Evolutionary conservation across 2,888 invertebrate genomes (phyloP), one percentile per base, ranked within the genome.

Genomic region (Monochamus alternatus): DNA sequence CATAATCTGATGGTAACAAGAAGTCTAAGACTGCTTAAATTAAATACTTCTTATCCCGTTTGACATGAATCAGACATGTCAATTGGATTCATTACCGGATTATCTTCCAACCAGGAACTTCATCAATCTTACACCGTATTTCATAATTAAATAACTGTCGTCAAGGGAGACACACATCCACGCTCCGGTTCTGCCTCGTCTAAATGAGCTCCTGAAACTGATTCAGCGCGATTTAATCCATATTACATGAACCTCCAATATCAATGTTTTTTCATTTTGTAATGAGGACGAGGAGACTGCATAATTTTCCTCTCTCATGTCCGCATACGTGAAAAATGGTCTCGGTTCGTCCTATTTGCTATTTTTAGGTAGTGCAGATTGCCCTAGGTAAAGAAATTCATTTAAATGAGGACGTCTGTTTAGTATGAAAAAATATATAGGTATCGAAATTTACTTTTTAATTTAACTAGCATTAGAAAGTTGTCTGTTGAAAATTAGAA

Each of bases 191-290:
- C 64, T 47, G 30, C 64, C 12, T 64, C 47, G 14, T 47, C 10
- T 64, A 64, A 64, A 47, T 55, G 66, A 55, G 55, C 32, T 32
- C 31, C 55, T 7, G 66, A 66, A 52, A 66, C 66, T 76, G 80
- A 81, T 81, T 81, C 81, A 77, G 81, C 64, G 75, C 76, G 75
- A 76, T 83, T 80, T 82, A 81, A 84, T 84, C 80, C 81, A 83
- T 83, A 83, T 83, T 82, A 78, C 83, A 84, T 84, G 82, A 83
- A 81, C 79, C 75, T 79, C 78, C 81, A 74, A 79, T 81, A 82
- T 80, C 81, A 77, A 77, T 79, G 78, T 79, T 82, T 81, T 82
- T 83, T 82, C 80, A 83, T 83, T 83, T 83, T 80, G 81, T 82
- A 80, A 81, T 77, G 67, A 66, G 12, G 52, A 47, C 31, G 52